Conservation (phyloP, 2,113 vertebrate genomes). For the Ophiodon elongatus region DNA sequence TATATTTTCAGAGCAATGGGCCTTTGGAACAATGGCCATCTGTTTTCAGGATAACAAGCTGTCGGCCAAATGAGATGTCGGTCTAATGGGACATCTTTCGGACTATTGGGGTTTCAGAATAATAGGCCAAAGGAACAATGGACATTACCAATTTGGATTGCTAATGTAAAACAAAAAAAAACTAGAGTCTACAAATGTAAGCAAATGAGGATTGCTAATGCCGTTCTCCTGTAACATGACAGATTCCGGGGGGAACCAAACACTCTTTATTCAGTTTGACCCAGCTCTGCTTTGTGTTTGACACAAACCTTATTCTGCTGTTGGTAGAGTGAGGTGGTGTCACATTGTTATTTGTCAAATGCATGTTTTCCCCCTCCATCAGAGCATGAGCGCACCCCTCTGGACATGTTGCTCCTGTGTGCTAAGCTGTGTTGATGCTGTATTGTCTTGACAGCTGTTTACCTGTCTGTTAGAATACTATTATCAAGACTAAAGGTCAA, state of each 20-base stretch:
- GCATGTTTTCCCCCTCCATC: conserved; percentile 70
- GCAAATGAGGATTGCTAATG: neutral
- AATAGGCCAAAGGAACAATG: neutral
- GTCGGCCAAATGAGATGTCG: neutral
- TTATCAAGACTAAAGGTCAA: neutral
- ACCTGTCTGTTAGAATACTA: conserved; percentile 37
- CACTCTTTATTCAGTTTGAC: conserved; percentile 32
- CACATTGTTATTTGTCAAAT: conserved; percentile 33
- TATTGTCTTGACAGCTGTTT: conserved; percentile 70
- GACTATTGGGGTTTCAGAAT: neutral
- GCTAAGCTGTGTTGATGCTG: conserved; percentile 18
- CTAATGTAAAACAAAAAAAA: neutral
- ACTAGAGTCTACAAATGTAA: neutral
- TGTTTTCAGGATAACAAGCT: neutral
- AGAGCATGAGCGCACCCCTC: conserved; percentile 73
- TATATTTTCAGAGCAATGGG: neutral
- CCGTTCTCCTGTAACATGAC: neutral
- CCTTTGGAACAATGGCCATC: neutral
- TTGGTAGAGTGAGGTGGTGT: conserved; percentile 26
- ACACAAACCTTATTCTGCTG: conserved; percentile 17
- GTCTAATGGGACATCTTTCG: neutral
- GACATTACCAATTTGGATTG: neutral
- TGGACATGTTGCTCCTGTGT: conserved; percentile 25
- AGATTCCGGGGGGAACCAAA: neutral
- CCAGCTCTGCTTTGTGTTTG: conserved; percentile 38